Base-by-base conservation (phyloP, 2,797 vertebrate genomes). In the Tokudaia muenninki region DNA sequence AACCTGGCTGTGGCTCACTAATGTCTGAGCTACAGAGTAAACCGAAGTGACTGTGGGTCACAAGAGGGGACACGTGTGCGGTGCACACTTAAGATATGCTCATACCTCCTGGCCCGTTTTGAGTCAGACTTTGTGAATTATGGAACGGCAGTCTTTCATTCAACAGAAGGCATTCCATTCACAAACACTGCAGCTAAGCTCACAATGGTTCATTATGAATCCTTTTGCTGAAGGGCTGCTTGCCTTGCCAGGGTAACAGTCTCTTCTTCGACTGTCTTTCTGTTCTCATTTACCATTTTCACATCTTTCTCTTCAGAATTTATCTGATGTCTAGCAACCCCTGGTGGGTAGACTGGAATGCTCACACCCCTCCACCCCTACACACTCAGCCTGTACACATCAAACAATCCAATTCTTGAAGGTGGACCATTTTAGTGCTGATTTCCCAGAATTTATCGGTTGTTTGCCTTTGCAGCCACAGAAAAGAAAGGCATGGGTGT, bases 161-260 rank as follows among this genome's bases (percentile, higher is more conserved):
- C 90, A 80, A 44, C 84, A 96, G 95, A 96, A 96, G 95, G 92
- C 87, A 77, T 95, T 94, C 89, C 97, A 97, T 97, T 97, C 97
- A 96, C 96, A 97, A 95, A 94, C 14, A 37, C 80, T 61, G 57
- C 16, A 50, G 52, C 86, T 67, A 65, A 90, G 61, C 77, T 50
- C 83, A 97, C 97, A 96, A 92, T 55, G 67, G 59, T 16, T 75
- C 91, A 95, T 94, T 97, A 87, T 92, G 91, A 90, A 44, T 12
- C 77, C 70, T 94, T 93, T 88, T 61, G 70, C 91, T 72, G 44
- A 59, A 90, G 91, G 50, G 78, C 37, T 61, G n/a, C 41, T 34
- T 82, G 77, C 55, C 80, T 96, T 86, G 72, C 77, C 82, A 95
- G 19, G 77, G 59, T 14, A 94, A 94, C 77, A 88, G 90, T 31